Percentiles rank a stretch among this genome's conserved stretches.
phyloP scores from a whole-genome alignment of 1,140 invertebrate species.

The Formica selysi region DNA sequence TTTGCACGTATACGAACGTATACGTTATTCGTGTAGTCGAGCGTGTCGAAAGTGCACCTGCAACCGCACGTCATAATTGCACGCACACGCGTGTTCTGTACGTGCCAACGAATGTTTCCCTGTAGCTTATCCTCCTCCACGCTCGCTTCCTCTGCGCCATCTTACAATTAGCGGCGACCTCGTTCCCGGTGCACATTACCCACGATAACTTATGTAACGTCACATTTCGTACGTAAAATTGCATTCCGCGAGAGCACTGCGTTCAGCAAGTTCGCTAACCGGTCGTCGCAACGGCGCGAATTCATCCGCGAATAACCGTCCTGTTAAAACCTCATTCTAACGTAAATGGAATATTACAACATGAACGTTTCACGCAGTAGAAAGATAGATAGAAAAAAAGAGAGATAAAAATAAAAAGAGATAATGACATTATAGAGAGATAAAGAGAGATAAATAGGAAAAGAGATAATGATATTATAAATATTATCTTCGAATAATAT shows the following conservation, averaged over 20 bases:
- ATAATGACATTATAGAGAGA: slow-evolving; percentile 24
- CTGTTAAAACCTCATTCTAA: slow-evolving; percentile 55
- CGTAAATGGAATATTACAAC: slow-evolving; percentile 60
- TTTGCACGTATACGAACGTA: background rate
- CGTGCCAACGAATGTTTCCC: background rate
- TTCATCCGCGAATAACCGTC: slow-evolving; percentile 44
- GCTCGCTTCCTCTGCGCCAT: slow-evolving; percentile 36
- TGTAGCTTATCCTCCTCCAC: background rate
- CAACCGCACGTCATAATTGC: slow-evolving; percentile 73
- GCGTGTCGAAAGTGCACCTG: slow-evolving; percentile 46
- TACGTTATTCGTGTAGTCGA: slow-evolving; percentile 2
- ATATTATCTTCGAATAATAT: slow-evolving; percentile 18
- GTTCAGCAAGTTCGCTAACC: slow-evolving; percentile 47
- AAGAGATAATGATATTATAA: slow-evolving; percentile 13
- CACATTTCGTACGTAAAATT: slow-evolving; percentile 63
- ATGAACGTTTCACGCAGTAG: slow-evolving; percentile 4
- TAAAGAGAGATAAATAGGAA: background rate
- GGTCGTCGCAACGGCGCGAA: slow-evolving; percentile 19
- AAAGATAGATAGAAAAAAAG: slow-evolving; percentile 12
- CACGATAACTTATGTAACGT: slow-evolving; percentile 61
- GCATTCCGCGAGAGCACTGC: slow-evolving; percentile 19
- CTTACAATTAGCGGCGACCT: slow-evolving; percentile 51
- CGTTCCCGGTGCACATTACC: slow-evolving; percentile 57
- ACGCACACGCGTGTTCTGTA: slow-evolving; percentile 35
- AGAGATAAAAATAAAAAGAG: background rate